Conservation (phyloP, 2,113 vertebrate species). For the Phoenicopterus ruber region DNA sequence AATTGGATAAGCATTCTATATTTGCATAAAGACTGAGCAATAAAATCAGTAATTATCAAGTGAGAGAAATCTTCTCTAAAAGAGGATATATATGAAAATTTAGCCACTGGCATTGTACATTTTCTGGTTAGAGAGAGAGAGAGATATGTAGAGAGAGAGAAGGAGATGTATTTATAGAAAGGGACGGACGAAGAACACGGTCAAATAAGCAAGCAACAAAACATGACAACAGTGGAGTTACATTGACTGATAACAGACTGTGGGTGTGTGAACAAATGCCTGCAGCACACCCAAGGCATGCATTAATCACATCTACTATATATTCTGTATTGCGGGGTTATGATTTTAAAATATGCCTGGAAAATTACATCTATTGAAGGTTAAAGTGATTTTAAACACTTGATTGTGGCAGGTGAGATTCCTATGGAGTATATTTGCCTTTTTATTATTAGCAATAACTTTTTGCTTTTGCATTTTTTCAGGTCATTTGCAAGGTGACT, state of each 20-base stretch:
- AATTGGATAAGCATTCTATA: neutral
- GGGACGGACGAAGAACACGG: neutral
- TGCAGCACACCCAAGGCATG: neutral
- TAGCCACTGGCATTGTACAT: neutral
- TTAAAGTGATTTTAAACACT: neutral
- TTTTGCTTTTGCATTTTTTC: neutral
- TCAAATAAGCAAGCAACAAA: neutral
- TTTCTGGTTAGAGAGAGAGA: neutral
- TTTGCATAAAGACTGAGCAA: neutral
- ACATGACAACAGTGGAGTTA: neutral
- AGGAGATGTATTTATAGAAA: neutral
- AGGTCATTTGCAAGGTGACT: neutral
- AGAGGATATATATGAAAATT: neutral
- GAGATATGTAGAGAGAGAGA: no score
- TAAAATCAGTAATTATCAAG: neutral
- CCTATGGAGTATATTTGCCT: neutral
- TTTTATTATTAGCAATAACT: neutral
- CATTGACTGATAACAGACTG: neutral
- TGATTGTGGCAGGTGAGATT: neutral
- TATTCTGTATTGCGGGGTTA: neutral
- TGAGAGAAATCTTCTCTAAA: neutral
- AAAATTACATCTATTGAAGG: neutral
- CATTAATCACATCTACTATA: neutral
- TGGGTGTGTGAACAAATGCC: neutral
- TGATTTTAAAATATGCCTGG: neutral